Conservation (phyloP, 1,140 invertebrate genomes). For the Drosophila quadrilineata region DNA sequence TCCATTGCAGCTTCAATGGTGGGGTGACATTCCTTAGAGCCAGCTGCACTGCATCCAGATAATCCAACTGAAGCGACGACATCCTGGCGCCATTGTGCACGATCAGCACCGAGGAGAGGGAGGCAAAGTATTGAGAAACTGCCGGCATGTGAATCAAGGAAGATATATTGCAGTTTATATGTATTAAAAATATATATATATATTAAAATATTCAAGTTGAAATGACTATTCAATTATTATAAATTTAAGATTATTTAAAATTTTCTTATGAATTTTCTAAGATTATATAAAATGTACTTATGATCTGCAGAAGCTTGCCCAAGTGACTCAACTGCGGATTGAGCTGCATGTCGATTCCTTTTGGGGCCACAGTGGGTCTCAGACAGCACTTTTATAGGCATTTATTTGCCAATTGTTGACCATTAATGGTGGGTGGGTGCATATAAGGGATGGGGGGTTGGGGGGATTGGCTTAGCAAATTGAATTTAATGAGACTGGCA, state of each 20-base stretch:
- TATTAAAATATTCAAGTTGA: no score
- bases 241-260: no score
- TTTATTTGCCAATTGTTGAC: constrained; percentile 26
- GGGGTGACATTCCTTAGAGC: constrained; percentile 35
- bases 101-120: constrained; percentile 58
- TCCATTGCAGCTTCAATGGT: constrained; percentile 59
- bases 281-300: constrained; percentile 27
- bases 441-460: no score
- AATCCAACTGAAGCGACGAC: constrained; percentile 45
- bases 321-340: constrained; percentile 32
- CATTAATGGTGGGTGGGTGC: no score
- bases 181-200: no score
- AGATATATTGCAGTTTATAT: no score
- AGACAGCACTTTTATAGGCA: constrained; percentile 23
- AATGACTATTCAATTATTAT: no score
- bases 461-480: constrained; percentile 53
- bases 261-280: no score
- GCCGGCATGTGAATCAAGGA: not conserved
- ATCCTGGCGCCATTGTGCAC: constrained; percentile 40
- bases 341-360: constrained; percentile 45
- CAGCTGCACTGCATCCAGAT: constrained; percentile 44
- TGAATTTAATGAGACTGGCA: constrained; percentile 56
- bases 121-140: constrained; percentile 45
- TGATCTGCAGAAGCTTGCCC: constrained; percentile 42
- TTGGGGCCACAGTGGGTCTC: not conserved